Evolutionary conservation across 2,113 vertebrate genomes (phyloP).

Genomic region (Oryzias javanicus): DNA sequence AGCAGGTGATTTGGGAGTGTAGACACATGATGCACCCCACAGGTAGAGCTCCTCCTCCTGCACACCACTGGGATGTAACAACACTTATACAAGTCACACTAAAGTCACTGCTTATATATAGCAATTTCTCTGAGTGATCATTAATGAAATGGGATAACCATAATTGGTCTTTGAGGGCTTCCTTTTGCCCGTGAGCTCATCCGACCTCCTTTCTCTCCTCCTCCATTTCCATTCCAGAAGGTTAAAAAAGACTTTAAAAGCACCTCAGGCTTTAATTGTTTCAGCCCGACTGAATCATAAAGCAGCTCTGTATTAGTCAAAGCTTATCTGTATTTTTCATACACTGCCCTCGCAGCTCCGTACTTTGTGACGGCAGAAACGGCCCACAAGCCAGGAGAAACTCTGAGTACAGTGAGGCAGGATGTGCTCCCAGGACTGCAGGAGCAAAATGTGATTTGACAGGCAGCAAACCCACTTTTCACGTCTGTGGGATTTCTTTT

Average conservation of each 20-base stretch:
- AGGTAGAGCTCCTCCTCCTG: conserved; percentile 25
- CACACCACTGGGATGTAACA: conserved; percentile 6
- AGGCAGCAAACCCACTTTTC: conserved; percentile 43
- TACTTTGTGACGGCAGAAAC: conserved; percentile 50
- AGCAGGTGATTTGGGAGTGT: conserved; percentile 15
- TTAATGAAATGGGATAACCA: conserved; percentile 58
- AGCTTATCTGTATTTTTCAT: conserved; percentile 52
- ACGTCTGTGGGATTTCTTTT: conserved; percentile 22
- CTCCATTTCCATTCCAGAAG: conserved; percentile 59
- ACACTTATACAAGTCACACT: conserved; percentile 10
- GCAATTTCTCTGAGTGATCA: conserved; percentile 41
- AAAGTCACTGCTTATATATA: conserved; percentile 54
- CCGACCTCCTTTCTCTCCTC: conserved; percentile 57
- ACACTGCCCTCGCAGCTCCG: conserved; percentile 33
- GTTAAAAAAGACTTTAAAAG: conserved; percentile 74
- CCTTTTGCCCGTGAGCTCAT: conserved; percentile 28
- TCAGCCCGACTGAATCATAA: conserved; percentile 67
- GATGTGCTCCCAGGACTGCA: conserved; percentile 42
- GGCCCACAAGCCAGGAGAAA: conserved; percentile 48
- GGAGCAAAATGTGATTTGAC: conserved; percentile 42
- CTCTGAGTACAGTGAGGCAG: conserved; percentile 33
- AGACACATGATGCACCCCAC: not conserved
- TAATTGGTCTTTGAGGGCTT: conserved; percentile 23
- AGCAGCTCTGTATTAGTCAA: conserved; percentile 57
- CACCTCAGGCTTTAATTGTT: conserved; percentile 67